Evolutionary conservation across 2,113 vertebrate genomes (phyloP).

Genomic region (Xiphorhynchus elegans): DNA sequence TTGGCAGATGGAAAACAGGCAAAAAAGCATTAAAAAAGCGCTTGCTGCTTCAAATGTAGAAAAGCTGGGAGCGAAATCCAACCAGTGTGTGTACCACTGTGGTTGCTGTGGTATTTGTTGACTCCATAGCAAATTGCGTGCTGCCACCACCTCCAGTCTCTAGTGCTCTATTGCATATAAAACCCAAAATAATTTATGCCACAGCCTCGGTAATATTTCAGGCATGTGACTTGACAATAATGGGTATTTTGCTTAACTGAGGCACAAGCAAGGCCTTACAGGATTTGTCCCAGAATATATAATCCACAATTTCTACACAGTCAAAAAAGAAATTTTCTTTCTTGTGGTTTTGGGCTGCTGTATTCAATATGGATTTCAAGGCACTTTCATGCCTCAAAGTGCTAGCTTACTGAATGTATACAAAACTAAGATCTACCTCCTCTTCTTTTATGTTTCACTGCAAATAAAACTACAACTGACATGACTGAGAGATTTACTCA

Average conservation of each 20-base stretch:
- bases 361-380: neutral
- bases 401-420: neutral
- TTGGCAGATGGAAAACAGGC: neutral
- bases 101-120: neutral
- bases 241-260: neutral
- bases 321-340: neutral
- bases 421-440: neutral
- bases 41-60: neutral
- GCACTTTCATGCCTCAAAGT: neutral
- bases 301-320: neutral
- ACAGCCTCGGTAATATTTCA: conserved; percentile 7
- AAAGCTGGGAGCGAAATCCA: neutral
- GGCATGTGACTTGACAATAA: neutral
- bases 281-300: neutral
- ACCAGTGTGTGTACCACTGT: neutral
- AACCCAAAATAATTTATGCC: conserved; percentile 15
- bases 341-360: neutral
- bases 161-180: conserved; percentile 7
- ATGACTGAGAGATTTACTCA: neutral
- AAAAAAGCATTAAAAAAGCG: neutral
- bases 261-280: neutral
- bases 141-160: conserved; percentile 27
- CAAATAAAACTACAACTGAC: neutral
- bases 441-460: neutral
- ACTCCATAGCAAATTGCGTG: neutral